Conservation (phyloP, 2,888 invertebrate genomes). For the Chrysolina oricalcia region DNA sequence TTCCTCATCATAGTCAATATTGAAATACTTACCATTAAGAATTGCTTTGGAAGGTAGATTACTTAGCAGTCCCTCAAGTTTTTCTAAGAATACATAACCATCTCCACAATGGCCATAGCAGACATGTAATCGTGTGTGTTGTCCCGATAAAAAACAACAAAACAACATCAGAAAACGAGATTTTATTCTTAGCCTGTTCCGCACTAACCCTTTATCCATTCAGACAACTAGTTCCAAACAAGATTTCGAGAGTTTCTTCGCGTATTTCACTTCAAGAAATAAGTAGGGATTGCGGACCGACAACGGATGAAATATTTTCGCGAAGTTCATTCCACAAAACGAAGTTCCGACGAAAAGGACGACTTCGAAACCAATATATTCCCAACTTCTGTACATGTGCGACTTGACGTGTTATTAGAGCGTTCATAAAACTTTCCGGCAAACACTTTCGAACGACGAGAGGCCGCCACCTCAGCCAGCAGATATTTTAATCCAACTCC, state of each 20-base stretch:
- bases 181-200: background rate
- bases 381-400: slow-evolving; percentile 21
- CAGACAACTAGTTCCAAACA: slow-evolving; percentile 3
- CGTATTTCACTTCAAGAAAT: slow-evolving; percentile 17
- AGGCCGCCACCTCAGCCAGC: background rate
- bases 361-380: slow-evolving; percentile 23
- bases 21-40: no score
- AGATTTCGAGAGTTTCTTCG: background rate
- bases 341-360: slow-evolving; percentile 8
- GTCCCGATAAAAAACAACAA: no score
- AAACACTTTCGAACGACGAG: background rate
- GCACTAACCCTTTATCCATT: background rate
- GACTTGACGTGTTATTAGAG: slow-evolving; percentile 32
- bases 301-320: slow-evolving; percentile 17
- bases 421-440: slow-evolving; percentile 31
- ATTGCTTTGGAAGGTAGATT: no score
- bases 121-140: no score
- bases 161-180: no score
- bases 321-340: slow-evolving; percentile 11
- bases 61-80: no score
- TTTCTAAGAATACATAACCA: no score
- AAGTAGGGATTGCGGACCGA: slow-evolving; percentile 8
- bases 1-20: no score
- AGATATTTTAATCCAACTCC: slow-evolving; percentile 12
- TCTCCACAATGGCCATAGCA: no score